A percentile compares a stretch with the other conserved stretches of the same genome.
Evolutionary conservation across 2,888 invertebrate species (phyloP).

Genomic region (Uropetala carovei): DNA sequence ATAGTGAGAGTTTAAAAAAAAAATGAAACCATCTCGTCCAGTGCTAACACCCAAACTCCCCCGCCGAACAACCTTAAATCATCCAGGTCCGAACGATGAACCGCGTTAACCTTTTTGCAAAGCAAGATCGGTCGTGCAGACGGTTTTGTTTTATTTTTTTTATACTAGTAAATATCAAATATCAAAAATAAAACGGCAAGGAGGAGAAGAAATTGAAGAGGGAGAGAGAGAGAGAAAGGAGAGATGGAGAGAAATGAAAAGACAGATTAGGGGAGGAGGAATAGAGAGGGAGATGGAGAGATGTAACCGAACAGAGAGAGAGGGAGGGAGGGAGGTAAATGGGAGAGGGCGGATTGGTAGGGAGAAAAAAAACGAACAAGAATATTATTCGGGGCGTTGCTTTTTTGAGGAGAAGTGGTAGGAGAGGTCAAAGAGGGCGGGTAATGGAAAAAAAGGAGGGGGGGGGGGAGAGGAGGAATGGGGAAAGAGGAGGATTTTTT

Average conservation of each 20-base stretch:
- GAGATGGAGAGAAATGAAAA: neutral
- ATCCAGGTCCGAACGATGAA: neutral
- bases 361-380: neutral
- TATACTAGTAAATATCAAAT: neutral
- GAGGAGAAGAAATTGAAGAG: neutral
- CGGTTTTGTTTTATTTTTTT: neutral
- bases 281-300: neutral
- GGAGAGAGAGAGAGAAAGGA: neutral
- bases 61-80: neutral
- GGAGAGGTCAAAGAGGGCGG: constrained; percentile 16
- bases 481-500: neutral
- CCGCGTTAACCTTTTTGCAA: neutral
- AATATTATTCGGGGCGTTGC: neutral
- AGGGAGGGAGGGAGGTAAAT: neutral
- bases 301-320: neutral
- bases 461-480: neutral
- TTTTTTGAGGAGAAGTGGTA: neutral
- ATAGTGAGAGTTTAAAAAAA: neutral
- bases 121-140: neutral
- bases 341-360: neutral
- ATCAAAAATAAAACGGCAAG: neutral
- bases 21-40: neutral
- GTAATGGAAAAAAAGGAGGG: neutral
- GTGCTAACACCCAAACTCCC: neutral
- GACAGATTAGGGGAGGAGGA: no score